Base-by-base conservation (phyloP, 2,888 invertebrate genomes). In the Hylaea fasciaria region DNA sequence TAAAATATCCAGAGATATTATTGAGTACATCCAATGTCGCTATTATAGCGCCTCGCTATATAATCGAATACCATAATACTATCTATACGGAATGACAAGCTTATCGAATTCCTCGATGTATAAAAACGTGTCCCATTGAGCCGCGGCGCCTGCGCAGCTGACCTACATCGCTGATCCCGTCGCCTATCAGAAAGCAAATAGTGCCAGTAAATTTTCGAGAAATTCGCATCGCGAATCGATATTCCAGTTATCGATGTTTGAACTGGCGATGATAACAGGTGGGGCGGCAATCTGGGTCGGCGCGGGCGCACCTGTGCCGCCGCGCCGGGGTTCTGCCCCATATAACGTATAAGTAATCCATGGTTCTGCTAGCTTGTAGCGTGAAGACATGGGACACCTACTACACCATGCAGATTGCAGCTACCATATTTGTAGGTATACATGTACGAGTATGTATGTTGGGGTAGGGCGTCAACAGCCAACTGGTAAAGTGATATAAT, bases 211-310 rank as follows among this genome's bases (percentile, higher is more conserved):
- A 66, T 62, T 74, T 69, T 74, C 71, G 73, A 78, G 77, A 78
- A 81, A 80, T 81, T 78, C 64, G 78, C 79, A 53, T 59, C 58
- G 61, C 59, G 62, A 63, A 66, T 67, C 62, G 63, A 64, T 65
- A 66, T 64, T 64, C 57, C 53, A 45, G 62, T 68, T 80, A 80
- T 80, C 80, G 66, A 60, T 76, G 71, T 72, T 71, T 74, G 77
- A 77, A 78, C 76, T 76, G 69, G 64, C 65, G 60, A 73, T 14
- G 68, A 69, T 67, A 65, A 64, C 69, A 64, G 67, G 66, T 66
- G 78, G 71, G 22, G 22, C 75, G 66, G 62, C 57, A 68, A 80
- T 77, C 80, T 82, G 76, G 80, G 82, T 73, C 81, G 73, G 61
- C 66, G 71, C 72, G 52, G 67, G 74, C 83, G 72, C 82, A 82